These are phyloP conservation scores for Macrophya annulata DNA, from an alignment of 2,888 invertebrate species.

Conservation along the genomic window DNA sequence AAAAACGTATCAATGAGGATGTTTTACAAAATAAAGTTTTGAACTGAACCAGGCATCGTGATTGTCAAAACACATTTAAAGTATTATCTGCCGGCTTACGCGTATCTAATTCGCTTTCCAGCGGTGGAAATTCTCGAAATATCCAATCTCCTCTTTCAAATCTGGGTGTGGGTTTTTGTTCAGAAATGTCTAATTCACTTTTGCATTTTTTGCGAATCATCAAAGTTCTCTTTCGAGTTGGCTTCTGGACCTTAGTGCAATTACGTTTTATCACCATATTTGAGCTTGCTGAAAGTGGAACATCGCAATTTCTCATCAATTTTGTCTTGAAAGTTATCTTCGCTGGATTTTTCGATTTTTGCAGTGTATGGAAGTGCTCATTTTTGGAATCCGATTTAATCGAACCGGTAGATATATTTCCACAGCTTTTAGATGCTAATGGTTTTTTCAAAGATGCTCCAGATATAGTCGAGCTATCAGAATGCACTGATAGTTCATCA, in stretches of 20 bases:
- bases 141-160: constrained; percentile 70
- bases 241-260: constrained; percentile 59
- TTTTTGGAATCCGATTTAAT: not conserved
- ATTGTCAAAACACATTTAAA: constrained; percentile 64
- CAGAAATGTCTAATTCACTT: constrained; percentile 73
- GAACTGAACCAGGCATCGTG: constrained; percentile 73
- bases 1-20: constrained; percentile 8
- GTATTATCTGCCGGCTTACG: constrained; percentile 71
- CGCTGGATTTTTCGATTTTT: constrained; percentile 6
- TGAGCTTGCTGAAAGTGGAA: constrained; percentile 11
- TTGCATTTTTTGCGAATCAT: constrained; percentile 66
- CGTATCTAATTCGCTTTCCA: constrained; percentile 67
- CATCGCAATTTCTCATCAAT: constrained; percentile 47
- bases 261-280: constrained; percentile 55
- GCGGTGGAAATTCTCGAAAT: constrained; percentile 68
- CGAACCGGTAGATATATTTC: not conserved
- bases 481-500: constrained; percentile 56
- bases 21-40: constrained; percentile 28
- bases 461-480: constrained; percentile 32
- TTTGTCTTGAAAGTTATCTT: constrained; percentile 41
- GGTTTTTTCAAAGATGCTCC: constrained; percentile 5
- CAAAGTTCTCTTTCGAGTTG: constrained; percentile 62
- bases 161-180: constrained; percentile 70
- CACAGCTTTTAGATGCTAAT: constrained; percentile 30
- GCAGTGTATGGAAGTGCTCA: not conserved